Conservation (phyloP, 2,888 invertebrate genomes). For the Lepidonotus clava region DNA sequence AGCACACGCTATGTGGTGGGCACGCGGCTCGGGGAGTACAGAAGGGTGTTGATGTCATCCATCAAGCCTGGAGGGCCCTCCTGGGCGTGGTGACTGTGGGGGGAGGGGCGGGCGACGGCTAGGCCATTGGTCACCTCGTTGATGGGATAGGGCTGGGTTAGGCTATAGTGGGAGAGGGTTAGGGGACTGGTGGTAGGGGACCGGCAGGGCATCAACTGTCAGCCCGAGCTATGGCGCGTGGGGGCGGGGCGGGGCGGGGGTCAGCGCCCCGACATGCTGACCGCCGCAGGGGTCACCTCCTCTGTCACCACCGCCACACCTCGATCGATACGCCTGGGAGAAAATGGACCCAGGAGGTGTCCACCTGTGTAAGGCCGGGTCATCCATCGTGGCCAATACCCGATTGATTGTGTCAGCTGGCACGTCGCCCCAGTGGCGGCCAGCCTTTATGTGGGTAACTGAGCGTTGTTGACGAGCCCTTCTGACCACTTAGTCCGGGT, state of each 20-base stretch:
- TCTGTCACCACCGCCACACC: conserved; percentile 5
- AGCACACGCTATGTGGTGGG: background rate
- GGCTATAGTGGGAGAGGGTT: too few species aligned
- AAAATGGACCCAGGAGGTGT: conserved; percentile 42
- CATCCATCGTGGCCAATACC: conserved; percentile 47
- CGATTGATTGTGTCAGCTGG: conserved; percentile 50
- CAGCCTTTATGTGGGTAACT: conserved; percentile 32
- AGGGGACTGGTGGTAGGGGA: too few species aligned
- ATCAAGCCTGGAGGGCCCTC: conserved; percentile 4
- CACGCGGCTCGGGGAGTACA: background rate
- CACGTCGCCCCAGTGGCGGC: background rate
- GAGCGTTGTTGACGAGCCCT: conserved; percentile 32
- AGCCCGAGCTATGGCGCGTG: background rate
- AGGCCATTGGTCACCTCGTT: conserved; percentile 1
- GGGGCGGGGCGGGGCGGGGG: conserved; percentile 14
- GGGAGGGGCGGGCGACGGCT: background rate
- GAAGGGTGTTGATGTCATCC: conserved; percentile 28
- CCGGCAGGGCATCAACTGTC: background rate
- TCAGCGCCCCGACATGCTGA: conserved; percentile 25
- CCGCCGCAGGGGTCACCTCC: conserved; percentile 38
- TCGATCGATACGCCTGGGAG: conserved; percentile 18
- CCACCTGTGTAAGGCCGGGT: conserved; percentile 31
- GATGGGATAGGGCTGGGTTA: background rate
- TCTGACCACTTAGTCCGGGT: background rate
- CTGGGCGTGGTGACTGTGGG: background rate